Conservation (phyloP, 1,140 invertebrate genomes). For the Achroia grisella region DNA sequence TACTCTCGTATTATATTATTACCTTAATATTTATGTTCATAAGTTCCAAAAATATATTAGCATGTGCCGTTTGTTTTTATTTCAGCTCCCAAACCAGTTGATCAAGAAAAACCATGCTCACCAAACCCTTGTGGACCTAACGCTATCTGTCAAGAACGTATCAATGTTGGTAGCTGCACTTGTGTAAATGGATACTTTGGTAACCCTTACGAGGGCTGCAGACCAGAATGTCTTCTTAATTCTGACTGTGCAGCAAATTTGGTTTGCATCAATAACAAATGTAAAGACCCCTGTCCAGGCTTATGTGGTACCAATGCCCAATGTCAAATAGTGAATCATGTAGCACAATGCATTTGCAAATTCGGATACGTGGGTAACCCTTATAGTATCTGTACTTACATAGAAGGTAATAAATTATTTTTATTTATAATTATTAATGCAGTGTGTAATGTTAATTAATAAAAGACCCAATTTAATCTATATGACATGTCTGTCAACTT, state of each 20-base stretch:
- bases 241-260: slow-evolving; percentile 80
- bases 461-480: too few species aligned
- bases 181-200: slow-evolving; percentile 81
- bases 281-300: slow-evolving; percentile 84
- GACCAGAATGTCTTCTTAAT: slow-evolving; percentile 83
- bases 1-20: not conserved
- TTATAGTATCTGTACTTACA: slow-evolving; percentile 74
- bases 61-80: slow-evolving; percentile 5
- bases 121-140: slow-evolving; percentile 81
- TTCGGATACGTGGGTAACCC: slow-evolving; percentile 80
- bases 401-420: slow-evolving; percentile 71
- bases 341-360: slow-evolving; percentile 81
- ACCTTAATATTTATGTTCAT: not conserved
- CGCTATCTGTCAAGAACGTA: slow-evolving; percentile 79
- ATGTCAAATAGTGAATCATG: slow-evolving; percentile 83
- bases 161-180: slow-evolving; percentile 80
- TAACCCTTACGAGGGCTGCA: slow-evolving; percentile 83
- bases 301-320: slow-evolving; percentile 83
- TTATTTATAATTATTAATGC: slow-evolving; percentile 8
- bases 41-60: not conserved
- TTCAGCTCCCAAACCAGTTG: slow-evolving; percentile 38
- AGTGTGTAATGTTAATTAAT: too few species aligned
- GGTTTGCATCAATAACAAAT: slow-evolving; percentile 83
- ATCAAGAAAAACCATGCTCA: slow-evolving; percentile 41
- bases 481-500: too few species aligned